Base-by-base conservation (phyloP, 2,888 invertebrate species). In the Cantharis rufa region DNA sequence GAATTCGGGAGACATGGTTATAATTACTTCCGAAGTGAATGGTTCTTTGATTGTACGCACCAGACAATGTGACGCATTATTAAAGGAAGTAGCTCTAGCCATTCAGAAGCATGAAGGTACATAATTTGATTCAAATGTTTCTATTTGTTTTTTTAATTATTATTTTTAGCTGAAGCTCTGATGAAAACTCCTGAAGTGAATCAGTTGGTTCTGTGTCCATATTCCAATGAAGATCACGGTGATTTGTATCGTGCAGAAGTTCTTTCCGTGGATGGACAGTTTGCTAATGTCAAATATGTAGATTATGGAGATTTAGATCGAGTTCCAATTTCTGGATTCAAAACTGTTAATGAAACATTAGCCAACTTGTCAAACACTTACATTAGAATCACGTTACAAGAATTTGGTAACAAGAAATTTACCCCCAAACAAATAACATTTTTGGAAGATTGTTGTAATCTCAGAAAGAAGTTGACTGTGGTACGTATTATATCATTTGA, bases 251-350 rank as follows among this genome's bases (percentile, higher is more conserved):
- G 86, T 71, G 86, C 82, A 0, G 77, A 82, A 11, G 82, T 86
- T 9, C 76, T 21, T 27, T 79, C 81, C 1, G 74, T 83, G 15
- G 74, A 80, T 13, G 71, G 72, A 4, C 70, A 72, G 13, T 71
- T 68, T 21, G 84, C 81, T 4, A 79, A 80, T 13, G 76, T 86
- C 3, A 81, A 83, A 27, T 86, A 83, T 72, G 27, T 85, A 10
- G 87, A 87, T 80, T 84, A 84, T 72, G 79, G 82, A 10, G 83
- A 83, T 48, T 79, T 76, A 18, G 83, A 82, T 27, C 70, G 73
- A 9, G 80, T 84, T 16, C 76, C 83, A 1, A 10, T 84, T 3
- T 82, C 82, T 61, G 81, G 82, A 7, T 69, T 86, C 18, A 78
- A 82, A 62, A 81, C 83, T 21, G 81, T 87, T 1, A 83, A 81